phyloP scores from a whole-genome alignment of 2,888 invertebrate species.

The Drosophila maculinotata region DNA sequence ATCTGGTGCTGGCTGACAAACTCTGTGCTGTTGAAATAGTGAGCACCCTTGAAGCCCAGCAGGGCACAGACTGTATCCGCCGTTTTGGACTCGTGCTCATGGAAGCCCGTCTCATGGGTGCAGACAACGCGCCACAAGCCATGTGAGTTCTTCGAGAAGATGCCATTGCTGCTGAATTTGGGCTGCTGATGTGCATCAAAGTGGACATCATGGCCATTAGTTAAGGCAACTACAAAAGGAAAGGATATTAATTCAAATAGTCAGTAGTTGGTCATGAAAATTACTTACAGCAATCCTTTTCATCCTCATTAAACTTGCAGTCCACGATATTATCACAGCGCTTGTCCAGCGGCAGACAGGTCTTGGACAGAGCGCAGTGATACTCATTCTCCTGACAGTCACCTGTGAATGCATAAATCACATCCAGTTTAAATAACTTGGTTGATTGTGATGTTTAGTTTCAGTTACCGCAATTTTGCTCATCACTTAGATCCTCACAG shows the following conservation, averaged over 20 bases:
- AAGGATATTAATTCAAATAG: too few relatives aligned
- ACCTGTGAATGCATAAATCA: conserved; percentile 84
- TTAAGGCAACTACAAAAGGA: conserved; percentile 87
- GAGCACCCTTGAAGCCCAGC: conserved; percentile 87
- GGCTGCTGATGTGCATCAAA: conserved; percentile 88
- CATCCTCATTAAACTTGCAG: conserved; percentile 91
- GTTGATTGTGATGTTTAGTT: rapidly evolving
- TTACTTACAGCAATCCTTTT: conserved; percentile 91
- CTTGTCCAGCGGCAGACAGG: conserved; percentile 87
- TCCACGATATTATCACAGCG: conserved; percentile 89
- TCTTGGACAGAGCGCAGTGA: conserved; percentile 88
- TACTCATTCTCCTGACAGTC: conserved; percentile 87
- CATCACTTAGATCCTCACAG: conserved; percentile 91
- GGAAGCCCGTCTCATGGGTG: conserved; percentile 83
- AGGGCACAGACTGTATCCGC: conserved; percentile 88
- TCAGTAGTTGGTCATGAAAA: background rate
- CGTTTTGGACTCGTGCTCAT: conserved; percentile 79
- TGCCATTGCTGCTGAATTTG: conserved; percentile 87
- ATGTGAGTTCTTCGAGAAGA: conserved; percentile 87
- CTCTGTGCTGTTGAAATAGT: conserved; percentile 76
- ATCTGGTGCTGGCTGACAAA: conserved; percentile 54
- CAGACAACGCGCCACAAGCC: conserved; percentile 90
- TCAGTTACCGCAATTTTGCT: conserved; percentile 89
- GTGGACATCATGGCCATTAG: conserved; percentile 87
- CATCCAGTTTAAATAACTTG: background rate